These are phyloP conservation scores for Melanotaenia nigrans DNA, from an alignment of 2,797 vertebrate species.

Conservation along the genomic window DNA sequence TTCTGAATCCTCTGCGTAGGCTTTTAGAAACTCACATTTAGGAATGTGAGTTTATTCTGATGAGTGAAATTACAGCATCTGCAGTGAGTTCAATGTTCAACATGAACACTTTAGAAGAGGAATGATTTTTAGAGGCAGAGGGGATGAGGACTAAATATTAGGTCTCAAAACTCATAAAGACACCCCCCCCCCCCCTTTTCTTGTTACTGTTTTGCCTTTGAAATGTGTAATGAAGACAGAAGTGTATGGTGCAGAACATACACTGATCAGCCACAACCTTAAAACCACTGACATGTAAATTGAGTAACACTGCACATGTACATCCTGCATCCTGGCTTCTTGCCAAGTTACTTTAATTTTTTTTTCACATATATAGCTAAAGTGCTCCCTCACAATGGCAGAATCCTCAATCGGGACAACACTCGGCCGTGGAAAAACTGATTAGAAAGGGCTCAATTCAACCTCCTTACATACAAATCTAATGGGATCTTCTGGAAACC, in stretches of 20 bases:
- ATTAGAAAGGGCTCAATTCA: not conserved
- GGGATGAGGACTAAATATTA: not conserved
- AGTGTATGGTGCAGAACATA: not conserved
- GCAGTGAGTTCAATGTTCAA: not conserved
- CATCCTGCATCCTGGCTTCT: not conserved
- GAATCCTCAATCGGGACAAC: not conserved
- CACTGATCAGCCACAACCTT: not conserved
- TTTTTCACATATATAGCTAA: not conserved
- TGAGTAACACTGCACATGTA: not conserved
- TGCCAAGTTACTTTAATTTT: not conserved
- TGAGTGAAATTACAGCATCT: not conserved
- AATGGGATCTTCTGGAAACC: not conserved
- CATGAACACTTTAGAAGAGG: not conserved
- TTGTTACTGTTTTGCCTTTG: not conserved
- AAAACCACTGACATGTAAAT: not conserved
- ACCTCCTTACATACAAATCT: not conserved
- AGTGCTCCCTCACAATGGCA: not conserved
- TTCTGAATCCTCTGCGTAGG: not conserved
- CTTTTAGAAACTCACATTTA: not conserved
- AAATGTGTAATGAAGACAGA: not conserved
- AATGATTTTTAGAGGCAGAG: not conserved
- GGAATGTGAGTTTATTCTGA: not conserved
- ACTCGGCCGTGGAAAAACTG: not conserved
- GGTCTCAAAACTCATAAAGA: not conserved
- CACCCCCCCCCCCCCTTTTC: not conserved